Base-by-base conservation (phyloP, 2,888 invertebrate species). In the Chrysolina oricalcia region DNA sequence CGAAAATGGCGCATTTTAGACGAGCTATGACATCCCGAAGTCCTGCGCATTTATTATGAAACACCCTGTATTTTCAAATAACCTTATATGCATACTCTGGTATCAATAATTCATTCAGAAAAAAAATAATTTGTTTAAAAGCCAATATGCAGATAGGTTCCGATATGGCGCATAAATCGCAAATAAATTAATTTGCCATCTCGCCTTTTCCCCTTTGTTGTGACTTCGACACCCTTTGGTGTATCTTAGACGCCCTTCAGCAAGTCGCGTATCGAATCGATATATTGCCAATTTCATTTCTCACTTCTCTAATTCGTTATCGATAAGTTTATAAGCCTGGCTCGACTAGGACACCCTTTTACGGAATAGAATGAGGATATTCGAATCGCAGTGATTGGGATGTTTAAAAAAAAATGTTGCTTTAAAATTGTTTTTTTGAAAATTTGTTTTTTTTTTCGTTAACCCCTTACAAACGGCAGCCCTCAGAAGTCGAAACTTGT, bases 131-230 rank as follows among this genome's bases (percentile, higher is more conserved):
- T 70, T 70, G 64, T 50, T 48, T 70, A 63, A 70, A 64, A 70
- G 70, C n/a, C 11, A 68, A 68, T 68, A 53, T 48, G 53, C 21
- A 40, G 53, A 50, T 40, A 11, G n/a, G 41, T 23, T 65, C 17
- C 53, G 23, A 27, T 35, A 13, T 8, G 27, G 15, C 15, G 15
- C 19, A 35, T 63, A 68, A 53, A 75, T 75, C 27, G 46, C 46
- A 53, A 71, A 76, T 73, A 73, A 70, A 76, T 76, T 76, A 65
- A 76, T 73, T 73, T 62, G 40, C 73, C 43, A 70, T 27, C 50
- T 69, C 50, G 35, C 56, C 11, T 35, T 64, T 50, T 56, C 64
- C 70, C 70, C 70, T 46, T 69, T 63, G 35, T 21, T 11, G 15
- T 59, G 15, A 59, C 66, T 66, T 72, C 67, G 56, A 23, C 64